Evolutionary conservation across 2,888 invertebrate species (phyloP).

Genomic region (Ectemnius continuus): DNA sequence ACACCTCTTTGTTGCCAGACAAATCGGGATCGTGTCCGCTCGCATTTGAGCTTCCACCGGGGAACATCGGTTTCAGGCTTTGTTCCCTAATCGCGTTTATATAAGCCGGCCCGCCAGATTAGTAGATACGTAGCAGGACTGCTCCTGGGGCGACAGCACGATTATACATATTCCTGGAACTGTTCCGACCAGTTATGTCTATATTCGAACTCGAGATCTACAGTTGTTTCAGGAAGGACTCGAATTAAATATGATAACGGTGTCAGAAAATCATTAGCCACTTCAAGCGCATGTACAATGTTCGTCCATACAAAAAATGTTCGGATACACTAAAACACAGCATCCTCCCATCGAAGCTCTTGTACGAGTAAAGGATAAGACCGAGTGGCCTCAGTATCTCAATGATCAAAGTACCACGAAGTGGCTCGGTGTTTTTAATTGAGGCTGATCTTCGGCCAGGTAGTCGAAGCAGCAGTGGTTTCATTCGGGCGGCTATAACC

Average conservation of each 20-base stretch:
- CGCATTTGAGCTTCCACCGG: conserved; percentile 6
- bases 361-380: too few relatives aligned
- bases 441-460: conserved; percentile 39
- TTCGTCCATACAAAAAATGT: too few relatives aligned
- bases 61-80: conserved; percentile 25
- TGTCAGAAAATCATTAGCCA: too few relatives aligned
- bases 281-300: too few relatives aligned
- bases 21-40: conserved; percentile 42
- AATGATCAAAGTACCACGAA: too few relatives aligned
- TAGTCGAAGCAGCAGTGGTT: conserved; percentile 25
- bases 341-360: too few relatives aligned
- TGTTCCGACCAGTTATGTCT: not conserved
- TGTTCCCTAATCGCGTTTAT: conserved; percentile 35
- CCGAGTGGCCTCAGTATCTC: too few relatives aligned
- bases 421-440: conserved; percentile 45
- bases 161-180: conserved; percentile 5
- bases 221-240: not conserved
- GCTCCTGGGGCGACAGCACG: conserved; percentile 15
- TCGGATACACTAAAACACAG: too few relatives aligned
- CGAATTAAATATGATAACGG: too few relatives aligned
- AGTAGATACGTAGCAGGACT: conserved; percentile 7
- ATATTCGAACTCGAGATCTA: not conserved
- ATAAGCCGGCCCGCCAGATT: conserved; percentile 8
- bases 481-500: conserved; percentile 61
- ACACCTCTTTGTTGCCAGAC: conserved; percentile 47